Base-by-base conservation (phyloP, 1,140 invertebrate species). In the Anastatus disparis region DNA sequence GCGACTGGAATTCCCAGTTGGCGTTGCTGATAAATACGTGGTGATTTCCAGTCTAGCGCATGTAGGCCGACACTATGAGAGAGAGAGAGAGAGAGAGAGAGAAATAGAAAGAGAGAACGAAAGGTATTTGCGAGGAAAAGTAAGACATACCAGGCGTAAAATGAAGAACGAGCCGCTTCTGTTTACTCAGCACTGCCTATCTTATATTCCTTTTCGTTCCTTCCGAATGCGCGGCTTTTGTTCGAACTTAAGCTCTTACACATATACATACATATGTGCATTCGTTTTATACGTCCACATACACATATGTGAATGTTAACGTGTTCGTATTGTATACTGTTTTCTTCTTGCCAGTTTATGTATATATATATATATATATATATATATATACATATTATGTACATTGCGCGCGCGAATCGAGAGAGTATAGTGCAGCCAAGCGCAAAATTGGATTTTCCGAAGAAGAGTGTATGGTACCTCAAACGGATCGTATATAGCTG, bases 391-490 rank as follows among this genome's bases (percentile, higher is more conserved):
- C 52, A 24, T 66, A 66, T 67, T 67, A 50, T 72, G 31, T 35
- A 35, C 53, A 65, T 29, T 53, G 62, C 22, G 22, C 6, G 22
- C 26, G 27, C 31, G 56, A 67, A 74, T 73, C 68, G 71, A 55
- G 68, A 77, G n/a, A n/a, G n/a, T n/a, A 71, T 69, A 65, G 63
- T 55, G 75, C 78, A 74, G 68, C 73, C 73, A 63, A 75, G 73
- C 78, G 77, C 75, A 62, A 77, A 78, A 79, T 80, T 79, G 79
- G 77, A 79, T 79, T 78, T 75, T 56, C 27, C 70, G 55, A 77
- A 66, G 50, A 62, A 42, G 40, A 44, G n/a, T n/a, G n/a, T n/a
- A n/a, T n/a, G 46, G 40, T 35, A 58, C 48, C 62, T 66, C 70
- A 50, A 72, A 68, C 59, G 61, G 48, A 67, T 73, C 48, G 59